Evolutionary conservation across 2,113 vertebrate genomes (phyloP), one percentile per base, ranked within the genome.

Genomic region (Cynopterus brachyotis): DNA sequence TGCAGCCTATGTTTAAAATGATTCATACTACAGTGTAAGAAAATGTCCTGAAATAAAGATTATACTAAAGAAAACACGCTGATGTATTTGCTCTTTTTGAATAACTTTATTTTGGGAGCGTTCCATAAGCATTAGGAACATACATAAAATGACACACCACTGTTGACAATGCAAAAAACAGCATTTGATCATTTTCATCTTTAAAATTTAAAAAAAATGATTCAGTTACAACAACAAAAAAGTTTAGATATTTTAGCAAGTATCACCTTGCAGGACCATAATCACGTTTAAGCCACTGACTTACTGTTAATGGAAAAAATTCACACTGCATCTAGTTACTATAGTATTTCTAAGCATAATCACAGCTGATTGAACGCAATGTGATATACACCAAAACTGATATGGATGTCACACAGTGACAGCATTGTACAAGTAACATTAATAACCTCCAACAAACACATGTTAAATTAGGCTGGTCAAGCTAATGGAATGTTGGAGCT

Each of bases 341-440:
- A 98, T 82, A 98, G 28, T 95, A 98, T 98, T 98, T 98, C 98
- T 98, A 98, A 98, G 99, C 98, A 98, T 98, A 98, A 98, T 98
- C 99, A 98, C 97, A 98, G 98, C 98, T 42, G 98, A 98, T 97
- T 94, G 98, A 98, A 97, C 97, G 98, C 98, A 98, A 99, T 98
- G 98, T 98, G 98, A 98, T 97, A 96, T 97, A 98, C 97, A 99
- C 97, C 98, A 98, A 98, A 98, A 97, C 98, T 98, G 97, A 95
- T 93, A 99, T 95, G 98, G 98, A 99, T 98, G 99, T 99, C 99
- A 99, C 99, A 99, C 98, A 98, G 99, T 99, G 99, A 99, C 99
- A 99, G 99, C 99, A 98, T 98, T 98, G 98, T 98, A 98, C 98
- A 98, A 97, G 97, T 98, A 98, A 98, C 98, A 97, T 96, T 97